Conservation (phyloP, 1,140 invertebrate species). For the Drosophila nebulosa region DNA sequence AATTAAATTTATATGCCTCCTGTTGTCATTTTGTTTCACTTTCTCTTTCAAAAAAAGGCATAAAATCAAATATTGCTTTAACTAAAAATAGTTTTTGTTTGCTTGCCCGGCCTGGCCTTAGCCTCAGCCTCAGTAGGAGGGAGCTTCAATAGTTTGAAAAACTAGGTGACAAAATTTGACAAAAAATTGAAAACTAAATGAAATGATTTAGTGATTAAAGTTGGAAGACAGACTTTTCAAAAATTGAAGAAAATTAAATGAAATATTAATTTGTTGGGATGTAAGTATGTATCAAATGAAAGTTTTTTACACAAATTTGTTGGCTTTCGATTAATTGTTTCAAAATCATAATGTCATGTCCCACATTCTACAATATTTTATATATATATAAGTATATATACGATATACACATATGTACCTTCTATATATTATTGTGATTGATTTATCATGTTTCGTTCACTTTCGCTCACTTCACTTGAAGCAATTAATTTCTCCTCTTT, state of each 20-base stretch:
- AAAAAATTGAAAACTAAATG: background rate
- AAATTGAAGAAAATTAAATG: too few relatives aligned
- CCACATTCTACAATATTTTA: too few relatives aligned
- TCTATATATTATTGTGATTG: background rate
- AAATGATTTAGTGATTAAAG: too few relatives aligned
- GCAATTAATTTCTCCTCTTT: conserved; percentile 1
- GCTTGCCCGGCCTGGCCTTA: conserved; percentile 32
- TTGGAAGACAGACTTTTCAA: too few relatives aligned
- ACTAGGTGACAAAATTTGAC: background rate
- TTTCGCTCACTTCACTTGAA: too few relatives aligned
- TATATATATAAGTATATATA: too few relatives aligned
- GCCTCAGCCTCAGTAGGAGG: conserved; percentile 36
- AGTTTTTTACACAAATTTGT: too few relatives aligned
- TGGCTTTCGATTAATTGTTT: too few relatives aligned
- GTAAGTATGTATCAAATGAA: too few relatives aligned
- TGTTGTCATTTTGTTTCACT: conserved; percentile 38
- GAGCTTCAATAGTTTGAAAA: conserved; percentile 37
- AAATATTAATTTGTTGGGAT: too few relatives aligned
- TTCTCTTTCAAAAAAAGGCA: conserved; percentile 33
- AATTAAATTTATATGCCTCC: conserved; percentile 8
- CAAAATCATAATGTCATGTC: too few relatives aligned
- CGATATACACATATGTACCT: background rate
- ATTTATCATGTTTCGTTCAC: background rate
- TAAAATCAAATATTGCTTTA: conserved; percentile 54
- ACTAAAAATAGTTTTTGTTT: conserved; percentile 60